phyloP scores from a whole-genome alignment of 2,113 vertebrate genomes.

The Cathartes aura region DNA sequence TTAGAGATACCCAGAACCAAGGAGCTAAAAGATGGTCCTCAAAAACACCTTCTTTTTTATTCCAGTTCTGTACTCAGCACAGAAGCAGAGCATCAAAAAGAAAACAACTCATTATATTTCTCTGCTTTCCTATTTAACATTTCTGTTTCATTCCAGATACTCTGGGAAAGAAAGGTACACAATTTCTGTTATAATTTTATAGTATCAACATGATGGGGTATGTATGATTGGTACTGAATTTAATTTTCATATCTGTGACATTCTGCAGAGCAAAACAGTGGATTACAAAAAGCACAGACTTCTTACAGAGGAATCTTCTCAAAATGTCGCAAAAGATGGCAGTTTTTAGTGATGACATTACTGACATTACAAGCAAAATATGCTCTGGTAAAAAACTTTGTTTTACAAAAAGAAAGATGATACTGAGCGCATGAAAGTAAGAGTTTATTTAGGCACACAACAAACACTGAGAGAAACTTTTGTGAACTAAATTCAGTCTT shows the following conservation, averaged over 20 bases:
- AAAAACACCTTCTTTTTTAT: background rate
- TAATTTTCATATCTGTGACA: background rate
- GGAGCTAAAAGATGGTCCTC: background rate
- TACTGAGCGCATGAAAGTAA: background rate
- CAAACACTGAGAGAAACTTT: background rate
- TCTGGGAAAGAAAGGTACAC: background rate
- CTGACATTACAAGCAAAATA: background rate
- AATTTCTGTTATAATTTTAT: background rate
- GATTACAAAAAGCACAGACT: background rate
- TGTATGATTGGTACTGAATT: background rate
- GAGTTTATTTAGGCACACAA: background rate
- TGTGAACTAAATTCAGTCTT: background rate
- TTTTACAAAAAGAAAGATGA: background rate
- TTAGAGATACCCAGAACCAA: background rate
- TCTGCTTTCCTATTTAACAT: background rate
- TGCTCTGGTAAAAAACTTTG: background rate
- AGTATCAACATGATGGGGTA: background rate
- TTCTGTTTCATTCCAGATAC: background rate
- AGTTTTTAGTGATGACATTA: background rate
- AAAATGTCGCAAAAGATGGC: background rate
- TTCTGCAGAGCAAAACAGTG: background rate
- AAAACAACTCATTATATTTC: background rate
- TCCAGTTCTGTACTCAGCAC: background rate
- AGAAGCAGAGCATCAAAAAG: background rate
- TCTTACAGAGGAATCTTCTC: background rate